phyloP scores from a whole-genome alignment of 2,888 invertebrate genomes.

The Teleiodes luculella region DNA sequence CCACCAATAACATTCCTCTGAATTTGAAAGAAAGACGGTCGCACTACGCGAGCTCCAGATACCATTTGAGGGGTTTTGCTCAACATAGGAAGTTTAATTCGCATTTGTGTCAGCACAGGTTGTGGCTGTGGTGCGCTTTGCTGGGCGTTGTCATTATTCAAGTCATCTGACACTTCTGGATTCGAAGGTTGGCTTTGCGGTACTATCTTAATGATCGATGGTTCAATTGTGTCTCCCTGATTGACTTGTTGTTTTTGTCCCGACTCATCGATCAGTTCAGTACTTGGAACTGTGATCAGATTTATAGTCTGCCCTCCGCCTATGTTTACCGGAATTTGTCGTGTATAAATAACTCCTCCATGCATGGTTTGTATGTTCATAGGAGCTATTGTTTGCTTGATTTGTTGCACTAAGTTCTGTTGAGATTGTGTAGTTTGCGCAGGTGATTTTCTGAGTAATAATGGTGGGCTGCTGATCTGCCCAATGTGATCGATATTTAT shows the following conservation, averaged over 20 bases:
- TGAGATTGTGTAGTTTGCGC: conserved; percentile 54
- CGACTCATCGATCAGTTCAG: conserved; percentile 63
- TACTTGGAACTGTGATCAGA: conserved; percentile 74
- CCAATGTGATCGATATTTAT: conserved; percentile 59
- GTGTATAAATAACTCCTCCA: conserved; percentile 84
- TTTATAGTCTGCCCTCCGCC: conserved; percentile 79
- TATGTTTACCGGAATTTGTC: conserved; percentile 83
- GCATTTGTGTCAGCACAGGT: conserved; percentile 74
- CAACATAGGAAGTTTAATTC: conserved; percentile 73
- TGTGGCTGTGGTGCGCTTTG: conserved; percentile 49
- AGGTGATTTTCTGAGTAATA: conserved; percentile 54
- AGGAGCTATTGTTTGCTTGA: conserved; percentile 74
- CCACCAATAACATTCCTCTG: conserved; percentile 80
- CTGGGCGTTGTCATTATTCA: conserved; percentile 42
- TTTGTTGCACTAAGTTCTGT: conserved; percentile 60
- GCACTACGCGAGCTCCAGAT: conserved; percentile 76
- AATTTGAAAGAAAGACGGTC: conserved; percentile 78
- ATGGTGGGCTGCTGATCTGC: conserved; percentile 60
- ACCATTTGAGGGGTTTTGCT: conserved; percentile 77
- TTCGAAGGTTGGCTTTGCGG: conserved; percentile 55
- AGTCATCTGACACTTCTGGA: conserved; percentile 49
- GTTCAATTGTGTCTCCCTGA: conserved; percentile 53
- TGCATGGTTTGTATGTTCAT: conserved; percentile 81
- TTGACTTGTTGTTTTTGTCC: conserved; percentile 57
- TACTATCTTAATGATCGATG: conserved; percentile 69